Percentiles rank a stretch among this genome's conserved stretches.
phyloP scores from a whole-genome alignment of 2,113 vertebrate species.

The Argyrosomus japonicus region DNA sequence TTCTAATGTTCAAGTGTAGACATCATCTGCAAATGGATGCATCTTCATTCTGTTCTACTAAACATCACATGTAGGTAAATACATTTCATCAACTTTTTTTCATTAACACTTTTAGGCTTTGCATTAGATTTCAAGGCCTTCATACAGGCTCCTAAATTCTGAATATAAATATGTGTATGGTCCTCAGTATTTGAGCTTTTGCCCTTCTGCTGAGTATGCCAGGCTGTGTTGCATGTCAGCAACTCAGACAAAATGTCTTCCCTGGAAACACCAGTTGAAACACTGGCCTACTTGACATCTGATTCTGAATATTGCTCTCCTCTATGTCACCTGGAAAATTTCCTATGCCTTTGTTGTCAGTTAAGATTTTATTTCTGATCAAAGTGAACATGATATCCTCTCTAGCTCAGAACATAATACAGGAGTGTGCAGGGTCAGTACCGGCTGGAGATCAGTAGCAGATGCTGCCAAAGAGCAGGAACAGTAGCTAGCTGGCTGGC shows the following conservation, averaged over 20 bases:
- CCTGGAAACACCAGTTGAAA: slow-evolving; percentile 17
- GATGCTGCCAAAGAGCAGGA: slow-evolving; percentile 63
- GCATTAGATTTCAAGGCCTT: background rate
- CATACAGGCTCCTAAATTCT: background rate
- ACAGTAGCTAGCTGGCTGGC: slow-evolving; percentile 62
- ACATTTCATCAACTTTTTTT: background rate
- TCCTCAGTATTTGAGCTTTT: background rate
- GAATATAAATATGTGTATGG: background rate
- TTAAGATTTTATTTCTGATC: slow-evolving; percentile 60
- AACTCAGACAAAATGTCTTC: slow-evolving; percentile 16
- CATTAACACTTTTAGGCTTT: background rate
- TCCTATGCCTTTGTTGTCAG: slow-evolving; percentile 37
- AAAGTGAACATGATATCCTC: slow-evolving; percentile 58
- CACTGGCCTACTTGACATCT: slow-evolving; percentile 5
- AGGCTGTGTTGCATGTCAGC: background rate
- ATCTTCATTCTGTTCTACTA: background rate
- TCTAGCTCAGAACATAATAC: slow-evolving; percentile 45
- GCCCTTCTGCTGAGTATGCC: background rate
- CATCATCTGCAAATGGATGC: background rate
- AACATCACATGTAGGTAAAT: background rate
- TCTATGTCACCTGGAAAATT: slow-evolving; percentile 23
- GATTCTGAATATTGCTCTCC: slow-evolving; percentile 17
- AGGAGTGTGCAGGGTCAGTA: slow-evolving; percentile 41
- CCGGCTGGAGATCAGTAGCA: slow-evolving; percentile 64
- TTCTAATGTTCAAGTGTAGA: too few relatives aligned